phyloP scores from a whole-genome alignment of 2,797 vertebrate genomes.

The Hyperoplus lanceolatus region DNA sequence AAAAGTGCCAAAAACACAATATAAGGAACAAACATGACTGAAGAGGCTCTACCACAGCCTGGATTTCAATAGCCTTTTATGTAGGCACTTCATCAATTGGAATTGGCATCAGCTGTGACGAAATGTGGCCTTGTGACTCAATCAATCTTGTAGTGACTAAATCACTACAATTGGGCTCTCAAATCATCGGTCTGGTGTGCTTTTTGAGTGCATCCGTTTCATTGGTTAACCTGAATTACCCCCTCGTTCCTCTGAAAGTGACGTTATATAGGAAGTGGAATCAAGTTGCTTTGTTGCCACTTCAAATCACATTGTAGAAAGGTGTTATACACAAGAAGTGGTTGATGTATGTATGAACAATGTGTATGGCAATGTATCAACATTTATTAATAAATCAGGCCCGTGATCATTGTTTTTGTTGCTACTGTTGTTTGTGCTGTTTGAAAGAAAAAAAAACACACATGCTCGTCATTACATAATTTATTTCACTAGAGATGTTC shows the following conservation, averaged over 20 bases:
- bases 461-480: conserved; percentile 30
- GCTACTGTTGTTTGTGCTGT: background rate
- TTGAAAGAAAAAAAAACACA: background rate
- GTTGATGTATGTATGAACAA: too few species aligned
- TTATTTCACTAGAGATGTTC: conserved; percentile 57
- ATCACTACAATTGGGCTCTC: conserved; percentile 31
- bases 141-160: conserved; percentile 67
- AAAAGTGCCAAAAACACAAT: conserved; percentile 60
- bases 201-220: conserved; percentile 19
- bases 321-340: background rate
- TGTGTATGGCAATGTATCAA: background rate
- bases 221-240: conserved; percentile 48
- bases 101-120: conserved; percentile 71
- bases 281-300: conserved; percentile 4
- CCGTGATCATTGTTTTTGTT: background rate
- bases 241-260: conserved; percentile 26
- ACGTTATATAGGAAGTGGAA: conserved; percentile 38
- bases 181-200: conserved; percentile 11
- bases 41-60: accelerated
- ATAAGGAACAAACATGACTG: conserved; percentile 64
- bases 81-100: conserved; percentile 40
- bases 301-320: conserved; percentile 13
- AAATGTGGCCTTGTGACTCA: conserved; percentile 40
- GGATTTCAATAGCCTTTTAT: conserved; percentile 44
- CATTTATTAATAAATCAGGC: background rate